These are phyloP conservation scores for Acridotheres tristis DNA, from an alignment of 2,797 vertebrate genomes.

Conservation along the genomic window DNA sequence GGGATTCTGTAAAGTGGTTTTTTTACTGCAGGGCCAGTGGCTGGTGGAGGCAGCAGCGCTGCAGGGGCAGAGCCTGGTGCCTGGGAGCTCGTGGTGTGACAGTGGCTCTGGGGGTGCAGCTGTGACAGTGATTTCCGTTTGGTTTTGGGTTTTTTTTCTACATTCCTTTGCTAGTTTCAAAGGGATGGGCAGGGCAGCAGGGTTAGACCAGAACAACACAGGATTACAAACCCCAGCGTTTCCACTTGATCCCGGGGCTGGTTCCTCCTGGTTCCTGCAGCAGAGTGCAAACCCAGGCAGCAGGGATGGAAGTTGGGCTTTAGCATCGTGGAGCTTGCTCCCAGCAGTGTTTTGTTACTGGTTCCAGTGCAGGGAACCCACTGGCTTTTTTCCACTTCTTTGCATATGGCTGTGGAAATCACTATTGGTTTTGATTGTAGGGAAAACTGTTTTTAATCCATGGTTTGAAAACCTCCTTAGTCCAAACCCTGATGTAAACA, in stretches of 20 bases:
- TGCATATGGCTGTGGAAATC: constrained; percentile 57
- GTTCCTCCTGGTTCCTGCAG: background rate
- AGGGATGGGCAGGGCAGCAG: background rate
- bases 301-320: background rate
- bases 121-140: background rate
- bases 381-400: constrained; percentile 48
- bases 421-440: constrained; percentile 44
- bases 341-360: constrained; percentile 5
- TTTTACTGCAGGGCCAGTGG: background rate
- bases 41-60: too few species aligned
- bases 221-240: background rate
- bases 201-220: background rate
- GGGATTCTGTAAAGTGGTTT: background rate
- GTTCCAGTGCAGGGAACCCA: background rate
- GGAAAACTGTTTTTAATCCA: constrained; percentile 42
- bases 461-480: constrained; percentile 60
- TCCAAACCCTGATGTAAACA: constrained; percentile 55
- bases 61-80: background rate
- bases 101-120: background rate
- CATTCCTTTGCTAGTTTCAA: background rate
- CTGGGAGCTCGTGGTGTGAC: background rate
- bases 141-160: background rate
- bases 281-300: background rate
- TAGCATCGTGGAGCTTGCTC: background rate
- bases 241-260: background rate